phyloP scores from a whole-genome alignment of 2,113 vertebrate species.

The Brachypteracias leptosomus region DNA sequence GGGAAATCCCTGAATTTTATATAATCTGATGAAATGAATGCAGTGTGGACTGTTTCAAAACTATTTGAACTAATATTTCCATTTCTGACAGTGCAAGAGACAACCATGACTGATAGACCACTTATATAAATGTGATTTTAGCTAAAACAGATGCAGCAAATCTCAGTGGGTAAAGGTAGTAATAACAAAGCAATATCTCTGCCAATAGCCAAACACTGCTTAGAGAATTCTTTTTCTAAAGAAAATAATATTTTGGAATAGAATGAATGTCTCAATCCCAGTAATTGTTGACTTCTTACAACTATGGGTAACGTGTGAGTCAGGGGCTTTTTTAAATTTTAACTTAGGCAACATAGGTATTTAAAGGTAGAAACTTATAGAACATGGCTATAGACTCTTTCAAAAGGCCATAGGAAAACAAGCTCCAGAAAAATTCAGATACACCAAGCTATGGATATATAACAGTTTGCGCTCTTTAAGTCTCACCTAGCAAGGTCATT shows the following conservation, averaged over 20 bases:
- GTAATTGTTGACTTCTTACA: neutral
- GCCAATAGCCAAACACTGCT: neutral
- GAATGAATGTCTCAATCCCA: neutral
- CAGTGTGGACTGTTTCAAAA: neutral
- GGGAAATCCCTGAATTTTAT: neutral
- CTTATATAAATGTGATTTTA: neutral
- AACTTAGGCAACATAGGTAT: neutral
- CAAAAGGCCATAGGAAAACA: neutral
- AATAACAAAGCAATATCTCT: neutral
- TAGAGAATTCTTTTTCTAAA: neutral
- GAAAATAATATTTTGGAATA: neutral
- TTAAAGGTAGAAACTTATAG: neutral
- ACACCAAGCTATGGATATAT: neutral
- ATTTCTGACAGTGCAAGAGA: neutral
- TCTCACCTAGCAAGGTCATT: neutral
- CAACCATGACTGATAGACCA: neutral
- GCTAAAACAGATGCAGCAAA: neutral
- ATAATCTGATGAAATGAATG: neutral
- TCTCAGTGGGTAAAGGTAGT: neutral
- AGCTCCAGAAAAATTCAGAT: neutral
- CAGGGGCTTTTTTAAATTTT: neutral
- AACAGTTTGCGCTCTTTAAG: neutral
- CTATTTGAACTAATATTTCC: neutral
- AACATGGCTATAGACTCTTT: neutral
- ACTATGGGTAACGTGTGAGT: neutral